Evolutionary conservation across 1,140 invertebrate species (phyloP).

Genomic region (Chymomyza costata): DNA sequence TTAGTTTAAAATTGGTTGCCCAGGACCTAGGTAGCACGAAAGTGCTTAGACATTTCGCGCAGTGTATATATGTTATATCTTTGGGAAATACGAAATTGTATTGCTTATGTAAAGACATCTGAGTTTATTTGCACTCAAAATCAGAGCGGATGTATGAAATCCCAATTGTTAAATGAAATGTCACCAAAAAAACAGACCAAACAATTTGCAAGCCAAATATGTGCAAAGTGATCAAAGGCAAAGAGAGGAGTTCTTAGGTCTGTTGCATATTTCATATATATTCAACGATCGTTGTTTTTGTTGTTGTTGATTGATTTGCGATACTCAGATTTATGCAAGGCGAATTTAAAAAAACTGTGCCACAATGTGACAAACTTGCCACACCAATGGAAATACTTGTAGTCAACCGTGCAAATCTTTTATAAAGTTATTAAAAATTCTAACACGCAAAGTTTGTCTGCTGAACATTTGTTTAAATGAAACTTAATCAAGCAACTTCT

Average conservation of each 20-base stretch:
- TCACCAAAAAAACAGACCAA: conserved; percentile 56
- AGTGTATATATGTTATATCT: background rate
- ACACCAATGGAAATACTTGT: too few species aligned
- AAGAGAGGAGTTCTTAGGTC: conserved; percentile 19
- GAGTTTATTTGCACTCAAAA: conserved; percentile 27
- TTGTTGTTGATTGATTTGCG: conserved; percentile 1
- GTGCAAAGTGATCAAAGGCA: conserved; percentile 2
- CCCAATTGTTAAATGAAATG: conserved; percentile 55
- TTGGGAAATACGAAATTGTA: conserved; percentile 12
- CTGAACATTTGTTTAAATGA: too few species aligned
- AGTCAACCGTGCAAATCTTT: too few species aligned
- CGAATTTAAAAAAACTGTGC: too few species aligned
- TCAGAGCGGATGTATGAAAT: conserved; percentile 52
- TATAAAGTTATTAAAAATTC: too few species aligned
- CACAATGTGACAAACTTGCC: too few species aligned
- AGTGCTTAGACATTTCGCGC: too few species aligned
- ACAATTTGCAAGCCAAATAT: conserved; percentile 61
- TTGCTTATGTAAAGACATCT: conserved; percentile 14
- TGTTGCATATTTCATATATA: conserved; percentile 61
- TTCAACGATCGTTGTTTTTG: conserved; percentile 38
- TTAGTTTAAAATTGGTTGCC: too few species aligned
- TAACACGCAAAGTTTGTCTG: too few species aligned
- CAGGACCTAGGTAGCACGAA: too few species aligned
- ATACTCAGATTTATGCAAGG: too few species aligned
- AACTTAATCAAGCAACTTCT: too few species aligned